These are phyloP conservation scores for Antechinus stuartii DNA, from an alignment of 2,113 vertebrate genomes.

Conservation along the genomic window DNA sequence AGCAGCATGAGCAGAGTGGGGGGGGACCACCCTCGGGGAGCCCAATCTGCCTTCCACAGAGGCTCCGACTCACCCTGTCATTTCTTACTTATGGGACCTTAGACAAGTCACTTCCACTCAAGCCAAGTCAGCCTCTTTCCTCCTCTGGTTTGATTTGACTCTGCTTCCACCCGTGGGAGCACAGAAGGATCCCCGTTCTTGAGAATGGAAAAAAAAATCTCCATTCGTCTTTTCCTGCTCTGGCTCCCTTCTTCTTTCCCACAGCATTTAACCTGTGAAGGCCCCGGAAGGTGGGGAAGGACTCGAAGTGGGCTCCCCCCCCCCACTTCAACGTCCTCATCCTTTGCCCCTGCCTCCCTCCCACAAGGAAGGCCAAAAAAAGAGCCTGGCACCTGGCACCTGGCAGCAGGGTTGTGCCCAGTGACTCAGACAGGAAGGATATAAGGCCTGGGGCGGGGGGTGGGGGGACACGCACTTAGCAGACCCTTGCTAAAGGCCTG, in stretches of 20 bases:
- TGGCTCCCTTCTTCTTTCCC: background rate
- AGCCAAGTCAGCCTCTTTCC: slow-evolving; percentile 1
- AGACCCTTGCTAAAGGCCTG: slow-evolving; percentile 45
- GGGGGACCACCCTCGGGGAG: no score
- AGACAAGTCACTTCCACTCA: background rate
- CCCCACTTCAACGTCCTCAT: background rate
- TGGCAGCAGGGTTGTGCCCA: no score
- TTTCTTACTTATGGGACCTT: background rate
- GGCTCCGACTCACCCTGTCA: background rate
- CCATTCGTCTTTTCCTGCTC: background rate
- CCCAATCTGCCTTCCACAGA: background rate
- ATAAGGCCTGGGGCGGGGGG: background rate
- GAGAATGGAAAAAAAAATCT: no score
- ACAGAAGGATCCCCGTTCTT: background rate
- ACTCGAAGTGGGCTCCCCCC: background rate
- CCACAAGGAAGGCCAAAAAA: slow-evolving; percentile 26
- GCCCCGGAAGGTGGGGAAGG: background rate
- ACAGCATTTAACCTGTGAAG: background rate
- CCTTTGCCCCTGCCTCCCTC: slow-evolving; percentile 17
- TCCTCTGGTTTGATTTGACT: slow-evolving; percentile 6
- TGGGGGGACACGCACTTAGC: background rate
- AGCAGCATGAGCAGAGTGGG: no score
- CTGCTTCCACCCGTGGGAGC: no score
- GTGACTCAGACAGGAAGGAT: background rate
- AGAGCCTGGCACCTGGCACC: no score